Evolutionary conservation across 2,113 vertebrate genomes (phyloP), one percentile per base, ranked within the genome.

Genomic region (Bothrops jararaca): DNA sequence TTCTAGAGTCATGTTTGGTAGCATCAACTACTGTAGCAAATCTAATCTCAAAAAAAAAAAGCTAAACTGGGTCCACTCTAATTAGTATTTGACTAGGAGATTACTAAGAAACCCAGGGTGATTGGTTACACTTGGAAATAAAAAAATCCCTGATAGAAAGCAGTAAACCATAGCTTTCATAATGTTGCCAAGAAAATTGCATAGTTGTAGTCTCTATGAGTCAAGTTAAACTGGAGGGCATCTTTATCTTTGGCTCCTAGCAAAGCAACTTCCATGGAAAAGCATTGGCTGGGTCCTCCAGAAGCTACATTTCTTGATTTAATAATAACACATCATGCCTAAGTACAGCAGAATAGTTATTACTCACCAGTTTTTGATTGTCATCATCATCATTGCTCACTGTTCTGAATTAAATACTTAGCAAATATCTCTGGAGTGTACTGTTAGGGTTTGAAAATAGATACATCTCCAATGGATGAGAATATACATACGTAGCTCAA

Each of bases 381-480:
- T 91, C n/a, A 53, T 96, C 95, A 96, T 91, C n/a, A 53, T 96
- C 94, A 95, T 94, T 92, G 93, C 90, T 94, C 96, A 93, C 95
- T 95, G 93, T 93, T 96, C 56, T 0, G 95, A 96, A 95, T 7
- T 56, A 69, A 22, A 24, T 2, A 3, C 23, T 92, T 8, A 53
- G 23, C 50, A 18, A 80, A 20, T 1, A 8, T 34, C 5, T 23
- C 42, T 58, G 56, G 22, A 26, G 42, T 20, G 18, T 29, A 64
- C 10, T 29, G 87, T 48, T 42, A 87, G 54, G 2, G 0, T 39
- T 88, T 26, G 39, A 60, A 90, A 45, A 20, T 15, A 48, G 42
- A 22, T 80, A 7, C 13, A 74, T 74, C 69, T 74, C n/a, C 69
- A 34, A 5, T 74, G 18, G 69, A 74, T 74, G 15, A 74, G 13